A percentile compares a stretch with the other conserved stretches of the same genome.
Evolutionary conservation across 2,888 invertebrate species (phyloP).

Genomic region (Drosophila mettleri): DNA sequence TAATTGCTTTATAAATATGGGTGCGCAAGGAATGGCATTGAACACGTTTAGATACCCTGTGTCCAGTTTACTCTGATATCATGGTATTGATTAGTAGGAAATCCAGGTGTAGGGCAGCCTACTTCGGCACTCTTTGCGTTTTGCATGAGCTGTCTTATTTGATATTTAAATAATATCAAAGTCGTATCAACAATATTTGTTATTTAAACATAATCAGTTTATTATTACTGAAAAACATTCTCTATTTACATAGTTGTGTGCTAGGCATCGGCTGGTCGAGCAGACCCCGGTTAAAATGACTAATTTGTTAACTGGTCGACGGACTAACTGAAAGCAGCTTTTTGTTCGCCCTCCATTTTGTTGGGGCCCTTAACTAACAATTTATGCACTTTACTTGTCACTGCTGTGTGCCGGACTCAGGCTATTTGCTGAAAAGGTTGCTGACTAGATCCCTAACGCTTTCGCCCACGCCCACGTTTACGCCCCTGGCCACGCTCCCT

Average conservation of each 20-base stretch:
- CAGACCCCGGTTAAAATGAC: conserved; percentile 10
- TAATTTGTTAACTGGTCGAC: conserved; percentile 32
- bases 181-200: neutral
- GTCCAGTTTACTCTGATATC: neutral
- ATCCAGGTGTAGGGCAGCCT: no score
- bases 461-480: conserved; percentile 3
- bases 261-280: neutral
- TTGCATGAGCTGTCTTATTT: no score
- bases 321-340: conserved; percentile 30
- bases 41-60: conserved; percentile 44
- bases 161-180: neutral
- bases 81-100: no score
- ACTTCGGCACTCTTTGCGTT: no score
- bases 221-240: neutral
- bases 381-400: conserved; percentile 54
- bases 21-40: conserved; percentile 46
- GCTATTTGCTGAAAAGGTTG: conserved; percentile 28
- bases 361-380: conserved; percentile 29
- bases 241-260: neutral
- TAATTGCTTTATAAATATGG: conserved; percentile 74
- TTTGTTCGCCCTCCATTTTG: neutral
- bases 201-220: no score
- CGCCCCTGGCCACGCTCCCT: conserved; percentile 8
- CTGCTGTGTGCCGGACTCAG: conserved; percentile 24
- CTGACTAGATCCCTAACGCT: conserved; percentile 32